Evolutionary conservation across 2,888 invertebrate species (phyloP), one percentile per base, ranked within the genome.

Genomic region (Thereva nobilitata): DNA sequence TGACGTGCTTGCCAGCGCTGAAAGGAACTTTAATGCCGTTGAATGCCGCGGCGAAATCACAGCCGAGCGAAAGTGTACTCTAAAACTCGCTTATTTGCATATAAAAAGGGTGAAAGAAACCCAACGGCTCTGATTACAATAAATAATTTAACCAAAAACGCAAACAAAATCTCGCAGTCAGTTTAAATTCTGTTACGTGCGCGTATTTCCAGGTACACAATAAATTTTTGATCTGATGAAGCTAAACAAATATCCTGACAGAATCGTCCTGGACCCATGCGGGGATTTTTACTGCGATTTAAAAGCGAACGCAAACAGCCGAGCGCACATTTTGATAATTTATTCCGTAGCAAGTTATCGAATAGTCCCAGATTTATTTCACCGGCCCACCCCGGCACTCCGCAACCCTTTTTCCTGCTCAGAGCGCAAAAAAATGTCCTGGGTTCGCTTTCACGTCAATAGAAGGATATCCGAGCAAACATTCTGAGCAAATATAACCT

Each of bases 281-380:
- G 12, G n/a, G 9, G 52, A 52, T 23, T 52, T 52, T 52, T 52
- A 52, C 35, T 52, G 23, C 34, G 23, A 52, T 52, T 52, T 52
- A 6, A 52, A 34, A 52, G 35, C 6, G 37, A 35, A 12, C 45
- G 35, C 44, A 57, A 57, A 57, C 57, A 45, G 34, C 34, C 35
- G 44, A 5, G 12, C 35, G 45, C 42, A 57, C 45, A 57, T 57
- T 57, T 57, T 57, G 57, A 57, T 57, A 57, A 57, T 44, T 57
- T 57, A 57, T 57, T 57, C 23, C 57, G 45, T 45, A 38, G 23
- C 37, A 42, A 44, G 57, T 45, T 57, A 57, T 57, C 57, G 57
- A 44, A 42, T 57, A 44, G 35, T 37, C 34, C 23, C 37, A 45
- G 57, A 57, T 57, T 57, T 57, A 57, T 45, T 57, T 45, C 44